Evolutionary conservation across 2,113 vertebrate species (phyloP).

Genomic region (Ramphastos sulfuratus): DNA sequence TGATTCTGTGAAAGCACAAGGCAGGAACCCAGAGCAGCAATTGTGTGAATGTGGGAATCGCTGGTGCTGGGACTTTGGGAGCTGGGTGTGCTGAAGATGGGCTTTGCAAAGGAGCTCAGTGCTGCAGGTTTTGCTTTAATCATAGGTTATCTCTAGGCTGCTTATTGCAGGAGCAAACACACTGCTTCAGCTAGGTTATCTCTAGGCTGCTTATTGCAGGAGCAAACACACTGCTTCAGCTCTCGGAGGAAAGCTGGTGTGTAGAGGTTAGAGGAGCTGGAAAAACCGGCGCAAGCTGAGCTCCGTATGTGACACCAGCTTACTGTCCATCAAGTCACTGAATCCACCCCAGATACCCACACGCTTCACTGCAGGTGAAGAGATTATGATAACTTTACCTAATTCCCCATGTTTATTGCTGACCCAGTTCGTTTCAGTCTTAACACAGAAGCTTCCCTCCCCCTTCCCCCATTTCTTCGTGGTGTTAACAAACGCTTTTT

Average conservation of each 20-base stretch:
- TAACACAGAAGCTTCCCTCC: not conserved
- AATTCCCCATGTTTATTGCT: not conserved
- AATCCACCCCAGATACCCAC: not conserved
- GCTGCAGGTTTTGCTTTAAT: slow-evolving; percentile 14
- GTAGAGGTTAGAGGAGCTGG: not conserved
- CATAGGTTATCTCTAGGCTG: not conserved
- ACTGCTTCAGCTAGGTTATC: not conserved
- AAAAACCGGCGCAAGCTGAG: not conserved
- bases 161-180: not conserved
- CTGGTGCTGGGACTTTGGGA: not conserved
- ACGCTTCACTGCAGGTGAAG: not conserved
- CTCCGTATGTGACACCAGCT: not conserved
- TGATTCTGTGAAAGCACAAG: fast-evolving
- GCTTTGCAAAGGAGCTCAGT: not conserved
- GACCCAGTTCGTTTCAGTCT: not conserved
- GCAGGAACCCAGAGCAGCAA: not conserved
- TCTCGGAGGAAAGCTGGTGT: not conserved
- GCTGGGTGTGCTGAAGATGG: not conserved
- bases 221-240: not conserved
- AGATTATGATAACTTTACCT: not conserved
- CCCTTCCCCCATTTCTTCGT: not conserved
- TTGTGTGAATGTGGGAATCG: not conserved
- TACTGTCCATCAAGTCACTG: not conserved
- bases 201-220: not conserved
- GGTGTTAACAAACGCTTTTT: not conserved